Evolutionary conservation across 1,140 invertebrate genomes (phyloP), one percentile per base, ranked within the genome.

Genomic region (Drosophila azteca): DNA sequence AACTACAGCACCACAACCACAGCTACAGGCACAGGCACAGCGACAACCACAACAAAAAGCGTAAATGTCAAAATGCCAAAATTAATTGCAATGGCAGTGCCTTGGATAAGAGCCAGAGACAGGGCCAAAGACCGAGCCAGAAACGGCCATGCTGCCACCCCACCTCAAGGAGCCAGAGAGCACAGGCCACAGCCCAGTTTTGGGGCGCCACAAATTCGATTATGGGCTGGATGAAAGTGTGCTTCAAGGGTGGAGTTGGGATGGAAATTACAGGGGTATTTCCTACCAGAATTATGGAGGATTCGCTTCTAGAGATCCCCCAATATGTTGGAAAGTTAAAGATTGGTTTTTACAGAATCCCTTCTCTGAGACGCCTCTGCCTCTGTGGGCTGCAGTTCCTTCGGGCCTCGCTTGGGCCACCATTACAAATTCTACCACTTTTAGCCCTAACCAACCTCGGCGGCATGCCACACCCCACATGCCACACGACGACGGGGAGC

Each of bases 31-130:
- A n/a, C n/a, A n/a, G n/a, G n/a, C 46, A 22, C 24, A 31, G 35
- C 35, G 0, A 7, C 29, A 31, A 5, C 35, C 3, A 39, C 63
- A 76, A 79, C 78, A 78, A 79, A 89, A 73, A 83, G 83, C 83
- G 84, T 88, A 87, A 87, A 89, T 87, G 83, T 87, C 83, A 87
- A 89, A 89, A 89, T 89, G 83, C 83, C 83, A 89, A 87, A 87
- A 87, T 89, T 89, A 87, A 87, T 87, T 87, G 83, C 84, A 87
- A 89, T 87, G 83, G 84, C 83, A 89, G 83, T 82, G 71, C 58
- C 59, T 35, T 62, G 83, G 83, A 87, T 87, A 87, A 87, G 73
- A 44, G 39, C 44, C 45, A 41, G 31, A 45, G 11, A 44, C 49
- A 66, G 52, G 64, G 79, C 64, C 8, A 35, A 3, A 55, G 43